Evolutionary conservation across 1,140 invertebrate species (phyloP).

Genomic region (Halictus rubicundus): DNA sequence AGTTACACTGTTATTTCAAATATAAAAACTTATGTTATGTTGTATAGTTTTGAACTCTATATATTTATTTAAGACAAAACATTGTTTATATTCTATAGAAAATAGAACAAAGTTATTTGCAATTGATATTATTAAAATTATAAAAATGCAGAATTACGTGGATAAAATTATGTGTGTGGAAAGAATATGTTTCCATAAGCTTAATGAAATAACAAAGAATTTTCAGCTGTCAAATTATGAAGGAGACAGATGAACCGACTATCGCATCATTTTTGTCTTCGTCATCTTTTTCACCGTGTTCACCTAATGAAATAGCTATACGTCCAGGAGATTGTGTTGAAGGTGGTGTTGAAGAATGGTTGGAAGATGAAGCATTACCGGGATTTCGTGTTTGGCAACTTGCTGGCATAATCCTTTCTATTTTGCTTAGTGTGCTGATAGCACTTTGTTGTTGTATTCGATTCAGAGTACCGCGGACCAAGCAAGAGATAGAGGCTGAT

Average conservation of each 20-base stretch:
- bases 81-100: neutral
- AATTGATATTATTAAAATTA: neutral
- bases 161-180: neutral
- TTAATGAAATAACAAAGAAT: neutral
- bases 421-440: constrained; percentile 81
- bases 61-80: neutral
- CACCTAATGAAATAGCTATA: constrained; percentile 60
- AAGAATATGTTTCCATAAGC: neutral
- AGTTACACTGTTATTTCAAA: neutral
- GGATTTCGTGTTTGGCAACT: constrained; percentile 77
- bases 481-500: constrained; percentile 96
- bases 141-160: neutral
- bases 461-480: constrained; percentile 93
- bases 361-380: constrained; percentile 70
- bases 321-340: constrained; percentile 61
- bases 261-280: constrained; percentile 23
- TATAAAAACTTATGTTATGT: neutral
- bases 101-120: neutral
- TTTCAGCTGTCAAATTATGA: constrained; percentile 23
- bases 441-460: constrained; percentile 92
- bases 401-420: constrained; percentile 74
- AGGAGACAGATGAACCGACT: constrained; percentile 37
- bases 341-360: constrained; percentile 69
- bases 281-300: constrained; percentile 59
- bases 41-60: neutral